Percentiles rank a stretch among this genome's conserved stretches.
phyloP scores from a whole-genome alignment of 64 coral and sea anemone species.

The Stichodactyla mertensii region DNA sequence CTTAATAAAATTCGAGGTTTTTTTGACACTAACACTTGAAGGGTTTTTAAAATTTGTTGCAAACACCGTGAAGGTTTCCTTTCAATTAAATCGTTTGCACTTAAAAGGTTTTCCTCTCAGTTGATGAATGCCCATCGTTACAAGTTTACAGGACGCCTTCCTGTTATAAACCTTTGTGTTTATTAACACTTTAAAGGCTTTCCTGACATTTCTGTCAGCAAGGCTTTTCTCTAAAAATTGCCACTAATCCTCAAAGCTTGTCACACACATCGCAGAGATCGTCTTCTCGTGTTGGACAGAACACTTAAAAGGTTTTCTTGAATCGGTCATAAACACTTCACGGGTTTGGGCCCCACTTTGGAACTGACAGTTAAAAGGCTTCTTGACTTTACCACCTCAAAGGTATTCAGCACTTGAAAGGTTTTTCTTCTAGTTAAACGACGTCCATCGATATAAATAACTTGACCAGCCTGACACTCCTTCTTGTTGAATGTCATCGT shows the following conservation, averaged over 20 bases:
- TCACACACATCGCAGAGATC: not conserved
- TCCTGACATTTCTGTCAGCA: not conserved
- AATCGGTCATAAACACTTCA: not conserved
- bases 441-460: conserved; percentile 85
- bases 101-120: conserved; percentile 11
- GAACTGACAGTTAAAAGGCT: not conserved
- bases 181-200: conserved; percentile 16
- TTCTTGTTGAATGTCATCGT: conserved; percentile 54
- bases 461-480: conserved; percentile 67
- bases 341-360: not conserved
- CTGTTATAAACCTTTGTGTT: conserved; percentile 10
- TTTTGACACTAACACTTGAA: conserved; percentile 5
- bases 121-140: not conserved
- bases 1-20: not conserved
- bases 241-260: conserved; percentile 3
- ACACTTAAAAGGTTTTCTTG: conserved; percentile 4
- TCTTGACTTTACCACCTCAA: conserved; percentile 1
- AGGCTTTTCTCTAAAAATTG: not conserved
- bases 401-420: not conserved
- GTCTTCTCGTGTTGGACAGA: not conserved
- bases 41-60: not conserved
- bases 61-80: not conserved
- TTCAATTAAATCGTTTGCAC: conserved; percentile 3
- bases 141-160: not conserved
- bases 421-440: conserved; percentile 53